Percentiles rank a stretch among this genome's conserved stretches.
Evolutionary conservation across 2,888 invertebrate species (phyloP).

Genomic region (Chrysopilus asiliformis): DNA sequence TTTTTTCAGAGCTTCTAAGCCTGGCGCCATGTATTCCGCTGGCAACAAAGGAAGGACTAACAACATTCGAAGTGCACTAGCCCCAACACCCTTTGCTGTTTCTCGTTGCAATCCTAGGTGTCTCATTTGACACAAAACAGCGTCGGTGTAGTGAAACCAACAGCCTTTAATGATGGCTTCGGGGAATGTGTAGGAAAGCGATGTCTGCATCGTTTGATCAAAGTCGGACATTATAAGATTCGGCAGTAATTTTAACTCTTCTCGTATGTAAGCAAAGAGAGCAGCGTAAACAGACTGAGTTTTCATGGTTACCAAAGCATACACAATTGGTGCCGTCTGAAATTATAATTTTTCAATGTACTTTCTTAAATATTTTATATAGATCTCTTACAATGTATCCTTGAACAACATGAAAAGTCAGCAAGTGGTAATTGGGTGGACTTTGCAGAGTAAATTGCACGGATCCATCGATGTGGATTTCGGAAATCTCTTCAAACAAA

Average conservation of each 20-base stretch:
- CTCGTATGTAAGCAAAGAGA: conserved; percentile 19
- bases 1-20: conserved; percentile 20
- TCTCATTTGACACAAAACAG: conserved; percentile 18
- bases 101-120: conserved; percentile 17
- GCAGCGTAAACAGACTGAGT: conserved; percentile 17
- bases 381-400: conserved; percentile 15
- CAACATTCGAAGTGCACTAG: conserved; percentile 20
- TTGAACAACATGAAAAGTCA: conserved; percentile 20
- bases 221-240: conserved; percentile 20
- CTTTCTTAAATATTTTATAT: not conserved
- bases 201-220: conserved; percentile 18
- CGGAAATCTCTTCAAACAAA: conserved; percentile 18
- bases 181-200: conserved; percentile 17
- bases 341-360: not conserved
- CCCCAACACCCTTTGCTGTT: conserved; percentile 18
- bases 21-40: conserved; percentile 21
- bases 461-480: conserved; percentile 20
- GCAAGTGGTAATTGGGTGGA: conserved; percentile 17
- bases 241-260: conserved; percentile 18
- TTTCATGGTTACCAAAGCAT: conserved; percentile 18
- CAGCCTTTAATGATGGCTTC: conserved; percentile 21
- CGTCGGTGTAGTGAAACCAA: conserved; percentile 21
- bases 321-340: conserved; percentile 19
- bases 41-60: conserved; percentile 21
- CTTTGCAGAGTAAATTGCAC: conserved; percentile 15